Conservation (phyloP, 2,113 vertebrate genomes). For the Datnioides undecimradiatus region DNA sequence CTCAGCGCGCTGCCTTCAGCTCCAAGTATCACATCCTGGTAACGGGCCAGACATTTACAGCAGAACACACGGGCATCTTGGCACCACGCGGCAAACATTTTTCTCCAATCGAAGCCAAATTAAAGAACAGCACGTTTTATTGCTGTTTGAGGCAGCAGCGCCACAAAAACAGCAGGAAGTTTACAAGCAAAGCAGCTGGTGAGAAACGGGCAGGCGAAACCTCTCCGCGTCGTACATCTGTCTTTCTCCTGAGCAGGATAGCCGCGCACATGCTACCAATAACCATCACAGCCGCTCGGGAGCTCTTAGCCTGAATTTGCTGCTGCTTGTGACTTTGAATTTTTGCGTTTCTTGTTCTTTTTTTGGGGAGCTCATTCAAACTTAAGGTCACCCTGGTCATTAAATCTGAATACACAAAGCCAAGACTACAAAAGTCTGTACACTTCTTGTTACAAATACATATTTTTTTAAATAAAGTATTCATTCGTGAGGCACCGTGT, state of each 20-base stretch:
- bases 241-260: constrained; percentile 16
- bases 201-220: constrained; percentile 51
- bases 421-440: no score
- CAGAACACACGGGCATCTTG: constrained; percentile 9
- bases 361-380: no score
- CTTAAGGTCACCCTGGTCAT: no score
- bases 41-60: constrained; percentile 15
- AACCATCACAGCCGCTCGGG: constrained; percentile 1
- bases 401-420: no score
- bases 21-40: neutral
- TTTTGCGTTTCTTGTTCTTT: neutral
- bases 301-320: neutral
- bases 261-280: constrained; percentile 1
- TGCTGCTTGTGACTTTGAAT: neutral
- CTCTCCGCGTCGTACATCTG: constrained; percentile 37
- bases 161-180: constrained; percentile 57
- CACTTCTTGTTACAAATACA: no score
- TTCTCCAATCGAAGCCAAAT: constrained; percentile 51
- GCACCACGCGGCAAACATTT: constrained; percentile 41
- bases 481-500: no score
- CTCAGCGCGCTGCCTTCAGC: neutral
- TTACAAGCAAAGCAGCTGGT: constrained; percentile 67
- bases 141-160: constrained; percentile 31
- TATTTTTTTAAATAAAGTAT: no score
- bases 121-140: constrained; percentile 50